phyloP scores from a whole-genome alignment of 1,140 invertebrate species.

The Drosophila aff. region DNA sequence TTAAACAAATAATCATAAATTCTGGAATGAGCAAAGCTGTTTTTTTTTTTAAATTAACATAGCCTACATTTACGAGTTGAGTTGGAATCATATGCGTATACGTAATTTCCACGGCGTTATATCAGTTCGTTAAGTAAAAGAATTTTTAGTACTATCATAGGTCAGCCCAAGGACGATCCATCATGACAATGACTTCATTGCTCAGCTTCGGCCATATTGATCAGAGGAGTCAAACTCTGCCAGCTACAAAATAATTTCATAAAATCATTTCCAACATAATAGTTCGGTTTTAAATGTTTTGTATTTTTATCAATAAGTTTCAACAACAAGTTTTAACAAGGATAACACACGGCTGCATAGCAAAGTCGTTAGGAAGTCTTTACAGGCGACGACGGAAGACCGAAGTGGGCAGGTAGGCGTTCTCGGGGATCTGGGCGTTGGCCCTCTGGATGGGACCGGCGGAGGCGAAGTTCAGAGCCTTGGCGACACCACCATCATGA shows the following conservation, averaged over 20 bases:
- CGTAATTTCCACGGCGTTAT: background rate
- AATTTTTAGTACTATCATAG: background rate
- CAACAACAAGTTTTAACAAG: slow-evolving; percentile 54
- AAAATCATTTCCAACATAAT: background rate
- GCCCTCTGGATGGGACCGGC: slow-evolving; percentile 57
- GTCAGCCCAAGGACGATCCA: background rate
- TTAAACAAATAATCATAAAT: background rate
- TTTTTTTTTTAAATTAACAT: background rate
- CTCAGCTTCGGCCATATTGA: background rate
- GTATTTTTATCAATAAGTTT: slow-evolving; percentile 25
- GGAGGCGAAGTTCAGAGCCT: slow-evolving; percentile 68
- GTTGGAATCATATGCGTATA: too few species aligned
- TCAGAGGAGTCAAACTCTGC: background rate
- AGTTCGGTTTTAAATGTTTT: slow-evolving; percentile 21
- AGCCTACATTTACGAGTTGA: background rate
- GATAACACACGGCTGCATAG: slow-evolving; percentile 1
- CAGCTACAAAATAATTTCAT: background rate
- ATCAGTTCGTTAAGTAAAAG: too few species aligned
- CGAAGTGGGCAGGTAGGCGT: slow-evolving; percentile 73
- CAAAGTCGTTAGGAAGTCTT: slow-evolving; percentile 33
- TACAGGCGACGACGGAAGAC: slow-evolving; percentile 76
- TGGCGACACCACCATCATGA: slow-evolving; percentile 59
- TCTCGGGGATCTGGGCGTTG: slow-evolving; percentile 56
- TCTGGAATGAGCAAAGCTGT: too few species aligned
- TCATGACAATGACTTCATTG: background rate